Evolutionary conservation across 1,140 invertebrate genomes (phyloP).

Genomic region (Phocides pigmalion): DNA sequence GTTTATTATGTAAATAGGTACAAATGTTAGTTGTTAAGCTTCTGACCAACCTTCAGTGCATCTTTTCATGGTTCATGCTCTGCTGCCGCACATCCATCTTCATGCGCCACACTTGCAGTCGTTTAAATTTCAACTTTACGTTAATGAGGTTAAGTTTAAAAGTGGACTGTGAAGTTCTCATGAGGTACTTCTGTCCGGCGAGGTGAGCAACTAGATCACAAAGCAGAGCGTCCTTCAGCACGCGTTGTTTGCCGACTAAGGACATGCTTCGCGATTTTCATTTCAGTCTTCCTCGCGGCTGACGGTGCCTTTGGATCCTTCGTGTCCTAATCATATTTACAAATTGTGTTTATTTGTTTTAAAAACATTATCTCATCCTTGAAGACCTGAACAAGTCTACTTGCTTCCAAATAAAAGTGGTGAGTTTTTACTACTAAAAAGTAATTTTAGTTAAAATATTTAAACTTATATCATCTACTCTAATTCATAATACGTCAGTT

Average conservation of each 20-base stretch:
- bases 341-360: slow-evolving; percentile 11
- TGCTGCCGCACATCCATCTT: slow-evolving; percentile 62
- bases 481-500: too few species aligned
- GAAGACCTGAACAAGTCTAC: slow-evolving; percentile 4
- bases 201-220: slow-evolving; percentile 72
- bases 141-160: slow-evolving; percentile 35
- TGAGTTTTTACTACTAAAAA: slow-evolving; percentile 8
- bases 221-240: slow-evolving; percentile 73
- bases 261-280: slow-evolving; percentile 64
- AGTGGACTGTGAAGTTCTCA: slow-evolving; percentile 23
- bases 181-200: slow-evolving; percentile 38
- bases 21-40: slow-evolving; percentile 39
- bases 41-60: slow-evolving; percentile 47
- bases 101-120: slow-evolving; percentile 42
- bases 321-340: slow-evolving; percentile 31
- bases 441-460: neutral
- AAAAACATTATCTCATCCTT: neutral
- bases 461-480: neutral
- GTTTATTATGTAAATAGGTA: slow-evolving; percentile 34
- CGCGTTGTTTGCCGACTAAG: slow-evolving; percentile 59
- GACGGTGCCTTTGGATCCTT: slow-evolving; percentile 40
- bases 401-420: slow-evolving; percentile 3
- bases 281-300: slow-evolving; percentile 63
- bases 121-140: slow-evolving; percentile 49
- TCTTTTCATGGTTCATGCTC: slow-evolving; percentile 76